phyloP scores from a whole-genome alignment of 53 echinoderm and acorn worm genomes.

The Zoroaster sp. region DNA sequence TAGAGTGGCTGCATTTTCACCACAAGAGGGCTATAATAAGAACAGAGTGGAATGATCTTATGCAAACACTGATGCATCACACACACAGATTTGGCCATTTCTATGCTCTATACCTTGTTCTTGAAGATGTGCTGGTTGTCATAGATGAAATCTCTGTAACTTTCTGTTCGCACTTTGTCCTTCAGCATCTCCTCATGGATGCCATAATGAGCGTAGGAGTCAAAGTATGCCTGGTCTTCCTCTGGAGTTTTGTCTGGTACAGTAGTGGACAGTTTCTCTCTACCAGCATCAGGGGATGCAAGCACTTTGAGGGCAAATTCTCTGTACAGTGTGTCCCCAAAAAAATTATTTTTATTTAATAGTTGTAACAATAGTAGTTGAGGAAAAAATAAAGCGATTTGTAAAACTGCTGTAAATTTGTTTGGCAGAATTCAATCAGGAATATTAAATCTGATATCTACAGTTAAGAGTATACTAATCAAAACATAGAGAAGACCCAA shows the following conservation, averaged over 20 bases:
- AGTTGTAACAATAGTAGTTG: too few species aligned
- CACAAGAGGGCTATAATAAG: too few species aligned
- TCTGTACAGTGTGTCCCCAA: slow-evolving; percentile 57
- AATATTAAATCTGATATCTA: too few species aligned
- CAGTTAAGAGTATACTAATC: too few species aligned
- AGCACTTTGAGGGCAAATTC: slow-evolving; percentile 82
- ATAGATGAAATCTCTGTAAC: slow-evolving; percentile 92
- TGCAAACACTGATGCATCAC: too few species aligned
- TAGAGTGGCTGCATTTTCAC: too few species aligned
- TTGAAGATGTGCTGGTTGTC: slow-evolving; percentile 93
- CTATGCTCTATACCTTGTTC: slow-evolving; percentile 72
- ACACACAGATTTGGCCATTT: neutral
- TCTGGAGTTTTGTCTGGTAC: slow-evolving; percentile 45
- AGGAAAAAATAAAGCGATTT: too few species aligned
- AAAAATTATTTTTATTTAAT: too few species aligned
- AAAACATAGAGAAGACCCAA: too few species aligned
- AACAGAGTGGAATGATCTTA: too few species aligned
- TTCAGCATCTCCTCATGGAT: slow-evolving; percentile 98
- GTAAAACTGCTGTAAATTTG: too few species aligned
- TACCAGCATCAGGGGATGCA: neutral
- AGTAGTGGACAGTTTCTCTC: neutral
- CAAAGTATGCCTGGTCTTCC: slow-evolving; percentile 93
- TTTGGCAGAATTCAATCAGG: too few species aligned
- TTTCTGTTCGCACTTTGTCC: slow-evolving; percentile 87
- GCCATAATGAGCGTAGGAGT: slow-evolving; percentile 94